phyloP scores from a whole-genome alignment of 1,140 invertebrate species.

The Drosophila arawakana region DNA sequence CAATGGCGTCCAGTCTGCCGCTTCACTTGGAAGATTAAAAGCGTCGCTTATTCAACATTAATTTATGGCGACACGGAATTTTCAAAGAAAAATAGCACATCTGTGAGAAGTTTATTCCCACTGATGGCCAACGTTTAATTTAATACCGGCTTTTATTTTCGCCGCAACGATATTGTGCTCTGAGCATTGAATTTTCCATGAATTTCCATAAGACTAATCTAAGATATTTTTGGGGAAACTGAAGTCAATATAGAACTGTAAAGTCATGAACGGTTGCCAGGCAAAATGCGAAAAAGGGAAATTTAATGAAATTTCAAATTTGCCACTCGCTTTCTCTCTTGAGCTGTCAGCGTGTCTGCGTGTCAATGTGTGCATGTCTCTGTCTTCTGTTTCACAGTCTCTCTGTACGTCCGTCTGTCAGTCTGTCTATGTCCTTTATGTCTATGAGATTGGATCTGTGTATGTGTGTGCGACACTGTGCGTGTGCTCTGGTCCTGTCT shows the following conservation, averaged over 20 bases:
- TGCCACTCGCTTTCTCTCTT: conserved; percentile 67
- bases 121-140: conserved; percentile 61
- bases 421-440: conserved; percentile 3
- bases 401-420: conserved; percentile 13
- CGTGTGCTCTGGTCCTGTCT: conserved; percentile 27
- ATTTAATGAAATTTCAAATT: conserved; percentile 82
- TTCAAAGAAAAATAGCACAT: not conserved
- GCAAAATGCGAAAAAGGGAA: conserved; percentile 63
- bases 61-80: conserved; percentile 54
- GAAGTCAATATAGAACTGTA: conserved; percentile 13
- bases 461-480: conserved; percentile 11
- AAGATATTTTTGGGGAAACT: not conserved
- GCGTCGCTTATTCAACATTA: conserved; percentile 55
- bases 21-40: conserved; percentile 61
- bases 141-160: conserved; percentile 54
- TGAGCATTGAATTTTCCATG: conserved; percentile 23
- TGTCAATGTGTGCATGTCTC: conserved; percentile 17
- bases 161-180: conserved; percentile 11
- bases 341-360: conserved; percentile 50
- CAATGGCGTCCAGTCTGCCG: conserved; percentile 29
- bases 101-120: conserved; percentile 32
- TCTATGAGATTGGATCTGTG: conserved; percentile 9
- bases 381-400: not conserved
- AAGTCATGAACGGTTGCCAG: conserved; percentile 6
- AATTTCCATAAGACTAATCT: not conserved